Evolutionary conservation across 2,113 vertebrate genomes (phyloP).

Genomic region (Zeus faber): DNA sequence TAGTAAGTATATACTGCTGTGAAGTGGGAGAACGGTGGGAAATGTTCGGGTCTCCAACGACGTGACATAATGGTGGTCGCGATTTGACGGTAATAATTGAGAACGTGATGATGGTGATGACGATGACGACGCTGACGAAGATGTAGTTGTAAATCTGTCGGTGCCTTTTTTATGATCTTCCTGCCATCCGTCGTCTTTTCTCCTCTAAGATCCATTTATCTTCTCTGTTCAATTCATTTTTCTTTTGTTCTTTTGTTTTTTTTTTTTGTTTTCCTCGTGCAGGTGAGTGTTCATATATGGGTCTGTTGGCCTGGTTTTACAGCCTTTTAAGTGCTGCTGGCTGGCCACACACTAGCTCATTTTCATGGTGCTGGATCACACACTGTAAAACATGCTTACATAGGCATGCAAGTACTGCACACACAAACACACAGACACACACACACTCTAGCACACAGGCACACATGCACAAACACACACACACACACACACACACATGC

Average conservation of each 20-base stretch:
- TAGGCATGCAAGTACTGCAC: conserved; percentile 28
- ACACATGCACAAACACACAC: background rate
- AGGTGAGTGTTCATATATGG: conserved; percentile 6
- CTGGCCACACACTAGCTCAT: conserved; percentile 36
- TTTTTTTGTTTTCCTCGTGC: conserved; percentile 5
- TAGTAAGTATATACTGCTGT: conserved; percentile 1
- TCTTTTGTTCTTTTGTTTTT: background rate
- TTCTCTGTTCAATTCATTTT: background rate
- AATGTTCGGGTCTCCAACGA: too few species aligned
- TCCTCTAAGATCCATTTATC: background rate
- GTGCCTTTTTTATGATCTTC: background rate
- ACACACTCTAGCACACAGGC: background rate
- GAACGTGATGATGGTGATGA: background rate
- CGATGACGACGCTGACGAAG: too few species aligned
- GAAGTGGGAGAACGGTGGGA: too few species aligned
- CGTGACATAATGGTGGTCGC: background rate
- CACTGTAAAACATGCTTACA: conserved; percentile 39
- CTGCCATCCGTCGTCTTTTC: background rate
- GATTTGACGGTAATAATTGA: too few species aligned
- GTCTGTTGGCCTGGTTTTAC: background rate
- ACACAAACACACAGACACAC: background rate
- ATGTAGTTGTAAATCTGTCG: background rate
- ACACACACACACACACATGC: too few species aligned
- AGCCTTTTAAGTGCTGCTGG: background rate
- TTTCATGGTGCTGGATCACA: conserved; percentile 55